Percentiles rank a stretch among this genome's conserved stretches.
Conservation (phyloP, 2,113 vertebrate genomes). For the Piliocolobus tephrosceles region DNA sequence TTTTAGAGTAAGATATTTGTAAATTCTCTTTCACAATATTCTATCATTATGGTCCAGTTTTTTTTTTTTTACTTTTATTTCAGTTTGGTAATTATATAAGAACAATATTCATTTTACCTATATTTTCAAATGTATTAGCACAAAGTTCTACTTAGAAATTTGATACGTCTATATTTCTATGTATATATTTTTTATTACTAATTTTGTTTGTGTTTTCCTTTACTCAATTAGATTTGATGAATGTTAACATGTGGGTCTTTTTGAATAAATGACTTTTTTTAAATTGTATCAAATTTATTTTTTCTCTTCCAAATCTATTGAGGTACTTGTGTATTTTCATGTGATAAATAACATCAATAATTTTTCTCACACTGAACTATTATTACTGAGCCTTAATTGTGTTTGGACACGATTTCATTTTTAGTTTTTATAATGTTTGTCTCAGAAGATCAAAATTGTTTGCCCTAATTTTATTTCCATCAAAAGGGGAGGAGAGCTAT, state of each 20-base stretch:
- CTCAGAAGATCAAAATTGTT: neutral
- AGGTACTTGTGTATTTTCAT: neutral
- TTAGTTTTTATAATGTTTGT: neutral
- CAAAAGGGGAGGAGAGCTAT: neutral
- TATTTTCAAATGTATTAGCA: neutral
- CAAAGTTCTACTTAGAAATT: neutral
- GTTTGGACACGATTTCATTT: neutral
- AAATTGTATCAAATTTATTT: neutral
- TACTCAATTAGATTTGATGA: neutral
- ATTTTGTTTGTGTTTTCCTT: neutral
- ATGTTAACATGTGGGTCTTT: neutral
- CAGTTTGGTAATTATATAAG: neutral
- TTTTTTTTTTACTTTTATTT: slow-evolving; percentile 30
- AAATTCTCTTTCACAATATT: neutral
- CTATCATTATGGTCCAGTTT: neutral
- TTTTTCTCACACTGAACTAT: neutral
- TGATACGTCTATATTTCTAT: neutral
- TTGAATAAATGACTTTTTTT: neutral
- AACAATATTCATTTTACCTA: neutral
- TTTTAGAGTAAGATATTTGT: neutral
- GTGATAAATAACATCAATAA: neutral
- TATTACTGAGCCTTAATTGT: neutral
- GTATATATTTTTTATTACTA: slow-evolving; percentile 15
- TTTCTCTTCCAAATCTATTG: neutral
- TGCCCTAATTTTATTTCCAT: neutral